phyloP scores from a whole-genome alignment of 2,797 vertebrate genomes.

The Hybognathus amarus region DNA sequence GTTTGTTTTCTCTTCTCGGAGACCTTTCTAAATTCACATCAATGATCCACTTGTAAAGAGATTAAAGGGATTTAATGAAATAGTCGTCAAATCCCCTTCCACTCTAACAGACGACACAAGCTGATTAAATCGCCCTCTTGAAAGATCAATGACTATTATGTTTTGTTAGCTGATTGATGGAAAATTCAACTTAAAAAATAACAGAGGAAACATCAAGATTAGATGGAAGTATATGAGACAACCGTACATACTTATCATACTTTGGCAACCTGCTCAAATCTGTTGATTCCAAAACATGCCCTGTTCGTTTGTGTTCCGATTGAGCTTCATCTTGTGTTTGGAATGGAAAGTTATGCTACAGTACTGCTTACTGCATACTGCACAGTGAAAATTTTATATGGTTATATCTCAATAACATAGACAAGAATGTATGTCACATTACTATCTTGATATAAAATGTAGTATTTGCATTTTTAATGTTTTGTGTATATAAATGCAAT shows the following conservation, averaged over 20 bases:
- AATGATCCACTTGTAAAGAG: conserved; percentile 34
- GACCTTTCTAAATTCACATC: conserved; percentile 39
- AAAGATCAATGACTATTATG: not conserved
- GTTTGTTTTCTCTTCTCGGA: conserved; percentile 13
- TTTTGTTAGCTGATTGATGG: not conserved
- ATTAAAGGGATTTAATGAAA: conserved; percentile 44
- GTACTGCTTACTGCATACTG: not conserved
- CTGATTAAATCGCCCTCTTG: conserved; percentile 9
- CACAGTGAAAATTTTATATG: not conserved
- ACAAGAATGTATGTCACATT: not conserved
- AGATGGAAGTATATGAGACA: not conserved
- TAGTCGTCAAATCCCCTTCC: conserved; percentile 24
- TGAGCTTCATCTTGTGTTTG: not conserved
- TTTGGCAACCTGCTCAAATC: not conserved
- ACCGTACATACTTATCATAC: not conserved
- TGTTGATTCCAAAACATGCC: not conserved
- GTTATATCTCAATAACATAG: not conserved
- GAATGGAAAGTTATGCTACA: not conserved
- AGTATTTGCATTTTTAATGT: not conserved
- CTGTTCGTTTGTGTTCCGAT: not conserved
- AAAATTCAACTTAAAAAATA: not conserved
- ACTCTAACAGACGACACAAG: not conserved
- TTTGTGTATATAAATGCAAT: not conserved
- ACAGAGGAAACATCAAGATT: not conserved
- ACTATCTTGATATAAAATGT: not conserved